Evolutionary conservation across 2,797 vertebrate genomes (phyloP).

Genomic region (Naso thynnoides): DNA sequence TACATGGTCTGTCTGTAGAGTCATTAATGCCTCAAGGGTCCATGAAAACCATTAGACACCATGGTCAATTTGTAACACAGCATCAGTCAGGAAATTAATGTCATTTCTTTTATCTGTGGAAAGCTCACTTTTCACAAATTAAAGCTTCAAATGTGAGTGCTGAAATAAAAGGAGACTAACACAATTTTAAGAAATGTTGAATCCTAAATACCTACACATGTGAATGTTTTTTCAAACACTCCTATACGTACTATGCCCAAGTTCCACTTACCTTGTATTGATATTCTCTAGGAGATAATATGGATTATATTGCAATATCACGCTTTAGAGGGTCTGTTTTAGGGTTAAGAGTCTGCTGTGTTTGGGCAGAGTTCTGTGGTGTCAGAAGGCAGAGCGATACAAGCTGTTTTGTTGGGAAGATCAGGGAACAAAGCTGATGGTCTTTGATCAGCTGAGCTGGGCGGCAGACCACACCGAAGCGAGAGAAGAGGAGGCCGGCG

Average conservation of each 20-base stretch:
- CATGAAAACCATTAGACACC: slow-evolving; percentile 16
- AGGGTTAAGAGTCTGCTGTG: slow-evolving; percentile 36
- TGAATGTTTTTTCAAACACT: background rate
- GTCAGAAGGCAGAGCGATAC: slow-evolving; percentile 57
- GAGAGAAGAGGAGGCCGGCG: slow-evolving; percentile 30
- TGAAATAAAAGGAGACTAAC: background rate
- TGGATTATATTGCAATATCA: background rate
- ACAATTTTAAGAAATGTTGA: background rate
- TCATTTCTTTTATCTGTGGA: background rate
- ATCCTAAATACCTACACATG: background rate
- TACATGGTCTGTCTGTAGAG: slow-evolving; percentile 19
- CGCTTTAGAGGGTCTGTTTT: background rate
- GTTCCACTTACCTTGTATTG: background rate
- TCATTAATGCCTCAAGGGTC: slow-evolving; percentile 3
- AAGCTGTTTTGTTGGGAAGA: slow-evolving; percentile 73
- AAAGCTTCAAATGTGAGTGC: background rate
- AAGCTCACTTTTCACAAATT: background rate
- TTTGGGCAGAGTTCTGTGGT: slow-evolving; percentile 15
- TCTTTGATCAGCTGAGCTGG: slow-evolving; percentile 78
- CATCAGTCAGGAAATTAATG: background rate
- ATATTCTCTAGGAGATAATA: background rate
- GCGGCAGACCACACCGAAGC: slow-evolving; percentile 46
- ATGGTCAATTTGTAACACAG: slow-evolving; percentile 1
- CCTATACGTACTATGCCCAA: background rate
- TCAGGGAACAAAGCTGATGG: slow-evolving; percentile 66